Evolutionary conservation across 2,113 vertebrate genomes (phyloP).

Genomic region (Poeciliopsis retropinna): DNA sequence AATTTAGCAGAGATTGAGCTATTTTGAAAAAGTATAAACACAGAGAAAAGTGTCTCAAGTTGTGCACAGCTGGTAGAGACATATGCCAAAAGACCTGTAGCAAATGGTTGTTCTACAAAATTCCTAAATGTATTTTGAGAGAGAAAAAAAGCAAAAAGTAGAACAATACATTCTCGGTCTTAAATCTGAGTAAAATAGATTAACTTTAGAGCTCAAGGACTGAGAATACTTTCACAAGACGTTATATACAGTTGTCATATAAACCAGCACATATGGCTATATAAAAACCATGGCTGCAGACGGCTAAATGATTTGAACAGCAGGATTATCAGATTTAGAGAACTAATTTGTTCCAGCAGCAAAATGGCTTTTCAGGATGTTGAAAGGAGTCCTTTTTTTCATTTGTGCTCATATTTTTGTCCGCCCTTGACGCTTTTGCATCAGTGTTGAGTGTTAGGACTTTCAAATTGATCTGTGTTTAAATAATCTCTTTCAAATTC

Average conservation of each 20-base stretch:
- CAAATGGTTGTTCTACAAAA: not conserved
- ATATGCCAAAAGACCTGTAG: not conserved
- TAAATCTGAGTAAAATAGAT: not conserved
- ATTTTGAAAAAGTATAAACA: too few species aligned
- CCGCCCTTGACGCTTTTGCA: constrained; percentile 70
- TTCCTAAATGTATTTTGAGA: not conserved
- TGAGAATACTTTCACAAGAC: not conserved
- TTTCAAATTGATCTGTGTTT: constrained; percentile 74
- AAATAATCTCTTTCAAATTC: constrained; percentile 82
- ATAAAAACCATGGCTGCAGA: constrained; percentile 10
- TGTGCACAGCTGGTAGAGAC: not conserved
- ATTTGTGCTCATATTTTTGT: constrained; percentile 44
- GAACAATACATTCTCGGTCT: not conserved
- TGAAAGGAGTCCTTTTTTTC: constrained; percentile 43
- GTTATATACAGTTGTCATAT: not conserved
- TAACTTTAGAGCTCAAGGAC: not conserved
- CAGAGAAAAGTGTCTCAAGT: not conserved
- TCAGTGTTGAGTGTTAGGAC: constrained; percentile 63
- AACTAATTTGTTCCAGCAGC: constrained; percentile 66
- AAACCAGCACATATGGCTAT: not conserved
- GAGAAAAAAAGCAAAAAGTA: not conserved
- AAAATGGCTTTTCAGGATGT: constrained; percentile 52
- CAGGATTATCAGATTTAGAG: constrained; percentile 65
- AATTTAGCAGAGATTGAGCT: too few species aligned
- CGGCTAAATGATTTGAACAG: constrained; percentile 59